phyloP scores from a whole-genome alignment of 1,140 invertebrate species.

The Zeugodacus cucurbitae region DNA sequence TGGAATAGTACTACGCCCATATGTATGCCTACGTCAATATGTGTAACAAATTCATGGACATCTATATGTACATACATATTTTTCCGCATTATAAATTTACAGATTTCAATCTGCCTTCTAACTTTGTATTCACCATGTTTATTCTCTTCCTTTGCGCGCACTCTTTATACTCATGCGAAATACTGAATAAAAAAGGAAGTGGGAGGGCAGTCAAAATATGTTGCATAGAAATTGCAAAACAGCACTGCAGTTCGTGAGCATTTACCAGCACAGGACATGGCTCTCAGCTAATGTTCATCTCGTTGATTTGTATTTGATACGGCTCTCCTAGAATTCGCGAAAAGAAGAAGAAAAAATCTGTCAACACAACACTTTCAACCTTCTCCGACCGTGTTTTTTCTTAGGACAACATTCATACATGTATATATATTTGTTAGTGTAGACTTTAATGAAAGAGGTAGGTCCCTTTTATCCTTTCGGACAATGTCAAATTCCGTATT shows the following conservation, averaged over 20 bases:
- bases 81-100: not conserved
- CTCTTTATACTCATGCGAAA: not conserved
- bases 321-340: not conserved
- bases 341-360: too few species aligned
- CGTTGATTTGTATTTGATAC: not conserved
- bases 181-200: not conserved
- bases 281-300: not conserved
- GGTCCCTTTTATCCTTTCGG: too few species aligned
- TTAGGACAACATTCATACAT: too few species aligned
- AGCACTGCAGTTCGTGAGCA: not conserved
- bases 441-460: too few species aligned
- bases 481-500: too few species aligned
- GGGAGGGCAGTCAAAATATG: not conserved
- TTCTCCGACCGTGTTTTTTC: too few species aligned
- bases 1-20: not conserved
- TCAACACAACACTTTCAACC: too few species aligned
- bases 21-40: not conserved
- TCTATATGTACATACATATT: not conserved
- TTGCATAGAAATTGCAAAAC: not conserved
- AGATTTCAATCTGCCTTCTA: not conserved
- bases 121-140: not conserved
- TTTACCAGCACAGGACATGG: too few species aligned
- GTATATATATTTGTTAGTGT: too few species aligned
- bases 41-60: not conserved
- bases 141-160: not conserved